Base-by-base conservation (phyloP, 1,140 invertebrate species). In the Drosophila malerkotliana region DNA sequence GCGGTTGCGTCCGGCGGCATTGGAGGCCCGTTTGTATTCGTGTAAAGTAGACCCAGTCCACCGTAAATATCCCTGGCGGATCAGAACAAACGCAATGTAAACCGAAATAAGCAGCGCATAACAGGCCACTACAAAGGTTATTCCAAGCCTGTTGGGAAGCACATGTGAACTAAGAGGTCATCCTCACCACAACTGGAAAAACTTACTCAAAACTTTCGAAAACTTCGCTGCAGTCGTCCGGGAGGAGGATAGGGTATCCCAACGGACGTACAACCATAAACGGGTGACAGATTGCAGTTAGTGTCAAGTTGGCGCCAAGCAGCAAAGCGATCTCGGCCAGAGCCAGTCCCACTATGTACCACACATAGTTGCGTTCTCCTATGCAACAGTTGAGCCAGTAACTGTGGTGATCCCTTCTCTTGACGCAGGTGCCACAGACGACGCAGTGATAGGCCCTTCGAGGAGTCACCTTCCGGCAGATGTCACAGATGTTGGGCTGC, bases 371-470 rank as follows among this genome's bases (percentile, higher is more conserved):
- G 7, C 73, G 79, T 49, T 92, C 88, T 2, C 93, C 93, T 66
- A 93, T 92, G 62, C 93, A 93, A 58, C 93, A 93, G 59, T 93
- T 92, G 4, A 93, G 77, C 92, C 92, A 93, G 39, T 56, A 91
- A 61, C 84, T 88, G 51, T 92, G 91, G 76, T 92, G 91, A 21
- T 87, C 89, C 10, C 80, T 77, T n/a, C 83, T 48, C 41, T 78
- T 85, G 2, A 92, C 85, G 18, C 91, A 92, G 9, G 78, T 79
- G 39, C 81, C 77, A 8, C 91, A 92, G 5, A 91, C 64, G 8
- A 54, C 45, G n/a, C 91, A 92, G 34, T 92, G 91, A 39, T 78
- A 87, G 18, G 87, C 81, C 1, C 81, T 74, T 7, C 77, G 44
- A 0, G 87, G 88, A 0, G 83, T 79, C 7, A 88, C 79, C 41